Conservation (phyloP, 2,113 vertebrate genomes). For the Sialia sialis region DNA sequence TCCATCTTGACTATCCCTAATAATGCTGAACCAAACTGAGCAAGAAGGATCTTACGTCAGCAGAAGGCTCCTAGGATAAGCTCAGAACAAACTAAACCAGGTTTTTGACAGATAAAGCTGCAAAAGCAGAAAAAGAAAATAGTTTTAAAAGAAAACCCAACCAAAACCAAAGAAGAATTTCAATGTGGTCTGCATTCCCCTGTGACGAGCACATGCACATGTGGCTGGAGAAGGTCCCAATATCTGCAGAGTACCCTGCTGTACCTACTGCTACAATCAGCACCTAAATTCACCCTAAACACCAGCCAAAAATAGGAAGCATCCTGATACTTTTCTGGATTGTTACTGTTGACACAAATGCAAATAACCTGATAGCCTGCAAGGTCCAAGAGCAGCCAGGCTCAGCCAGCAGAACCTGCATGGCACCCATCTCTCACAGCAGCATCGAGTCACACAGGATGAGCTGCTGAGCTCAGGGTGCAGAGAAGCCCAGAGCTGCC, state of each 20-base stretch:
- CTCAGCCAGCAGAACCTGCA: not conserved
- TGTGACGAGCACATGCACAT: not conserved
- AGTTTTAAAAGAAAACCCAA: not conserved
- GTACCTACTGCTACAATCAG: not conserved
- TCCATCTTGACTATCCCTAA: not conserved
- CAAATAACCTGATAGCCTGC: not conserved
- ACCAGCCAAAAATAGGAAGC: not conserved
- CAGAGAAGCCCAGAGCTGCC: not conserved
- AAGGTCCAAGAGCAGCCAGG: not conserved
- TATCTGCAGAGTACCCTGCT: not conserved
- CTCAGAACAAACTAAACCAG: not conserved
- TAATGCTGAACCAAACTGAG: not conserved
- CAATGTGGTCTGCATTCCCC: not conserved
- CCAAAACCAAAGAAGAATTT: not conserved
- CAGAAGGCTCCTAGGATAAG: not conserved
- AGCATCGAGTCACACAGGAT: accelerated
- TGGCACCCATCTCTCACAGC: accelerated
- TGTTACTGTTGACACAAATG: not conserved
- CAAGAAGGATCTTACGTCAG: not conserved
- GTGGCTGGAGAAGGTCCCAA: not conserved
- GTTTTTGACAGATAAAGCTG: not conserved
- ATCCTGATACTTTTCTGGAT: not conserved
- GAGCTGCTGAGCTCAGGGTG: not conserved
- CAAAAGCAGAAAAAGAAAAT: not conserved
- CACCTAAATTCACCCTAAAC: not conserved